Evolutionary conservation across 2,888 invertebrate genomes (phyloP).

Genomic region (Drosophila parthenogenetica): DNA sequence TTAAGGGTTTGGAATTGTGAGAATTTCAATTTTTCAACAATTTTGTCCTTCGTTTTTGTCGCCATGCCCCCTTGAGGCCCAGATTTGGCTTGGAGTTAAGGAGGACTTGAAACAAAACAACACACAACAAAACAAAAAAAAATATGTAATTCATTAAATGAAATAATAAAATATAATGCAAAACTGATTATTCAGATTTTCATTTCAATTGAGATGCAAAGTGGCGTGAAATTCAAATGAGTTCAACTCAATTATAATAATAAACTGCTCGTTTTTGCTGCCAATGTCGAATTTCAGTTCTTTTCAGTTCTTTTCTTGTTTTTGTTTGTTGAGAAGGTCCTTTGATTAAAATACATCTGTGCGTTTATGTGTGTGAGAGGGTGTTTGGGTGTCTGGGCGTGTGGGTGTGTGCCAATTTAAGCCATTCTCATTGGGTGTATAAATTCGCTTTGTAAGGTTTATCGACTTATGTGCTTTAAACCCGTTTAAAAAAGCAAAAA

Average conservation of each 20-base stretch:
- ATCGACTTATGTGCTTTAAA: neutral
- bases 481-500: too few relatives aligned
- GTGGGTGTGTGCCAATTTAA: neutral
- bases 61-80: too few relatives aligned
- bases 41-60: too few relatives aligned
- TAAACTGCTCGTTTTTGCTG: conserved; percentile 54
- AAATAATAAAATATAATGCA: conserved; percentile 41
- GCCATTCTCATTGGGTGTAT: conserved; percentile 1
- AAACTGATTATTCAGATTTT: conserved; percentile 56
- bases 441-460: neutral
- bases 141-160: conserved; percentile 2
- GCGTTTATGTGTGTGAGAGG: neutral
- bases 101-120: neutral
- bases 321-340: conserved; percentile 14
- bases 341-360: conserved; percentile 5
- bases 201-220: conserved; percentile 53
- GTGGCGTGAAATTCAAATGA: conserved; percentile 66
- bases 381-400: neutral
- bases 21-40: too few relatives aligned
- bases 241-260: conserved; percentile 68
- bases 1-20: too few relatives aligned
- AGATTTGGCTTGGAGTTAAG: neutral
- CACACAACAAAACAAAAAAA: too few relatives aligned
- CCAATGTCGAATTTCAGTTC: conserved; percentile 12
- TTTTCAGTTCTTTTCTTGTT: neutral